Evolutionary conservation across 1,140 invertebrate species (phyloP).

Genomic region (Rhynchophorus ferrugineus): DNA sequence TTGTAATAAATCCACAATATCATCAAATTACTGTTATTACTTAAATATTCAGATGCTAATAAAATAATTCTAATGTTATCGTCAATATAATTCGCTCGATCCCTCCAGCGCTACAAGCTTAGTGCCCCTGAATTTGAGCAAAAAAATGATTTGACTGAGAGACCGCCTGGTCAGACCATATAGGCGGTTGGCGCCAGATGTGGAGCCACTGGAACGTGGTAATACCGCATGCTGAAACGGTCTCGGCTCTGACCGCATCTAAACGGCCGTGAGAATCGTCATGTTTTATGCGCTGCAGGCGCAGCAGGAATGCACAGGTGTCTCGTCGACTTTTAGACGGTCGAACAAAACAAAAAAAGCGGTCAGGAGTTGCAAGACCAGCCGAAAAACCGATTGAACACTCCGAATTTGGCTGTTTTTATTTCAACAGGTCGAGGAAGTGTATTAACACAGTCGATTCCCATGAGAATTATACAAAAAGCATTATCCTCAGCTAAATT

Average conservation of each 20-base stretch:
- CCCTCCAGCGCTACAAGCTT: background rate
- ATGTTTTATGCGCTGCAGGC: constrained; percentile 5
- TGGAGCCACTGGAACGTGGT: background rate
- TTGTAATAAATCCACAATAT: no score
- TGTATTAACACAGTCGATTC: no score
- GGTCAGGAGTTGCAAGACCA: no score
- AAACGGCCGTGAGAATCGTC: constrained; percentile 15
- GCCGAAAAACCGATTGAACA: no score
- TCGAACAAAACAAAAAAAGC: background rate
- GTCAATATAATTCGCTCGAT: no score
- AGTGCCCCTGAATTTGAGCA: background rate
- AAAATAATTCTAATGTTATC: no score
- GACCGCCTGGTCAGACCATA: constrained; percentile 8
- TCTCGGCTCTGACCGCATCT: background rate
- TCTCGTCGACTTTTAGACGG: constrained; percentile 5
- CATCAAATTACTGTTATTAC: no score
- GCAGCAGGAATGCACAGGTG: constrained; percentile 15
- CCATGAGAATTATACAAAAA: no score
- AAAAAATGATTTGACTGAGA: background rate
- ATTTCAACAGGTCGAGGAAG: no score
- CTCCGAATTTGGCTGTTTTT: no score
- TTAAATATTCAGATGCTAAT: no score
- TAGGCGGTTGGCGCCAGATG: constrained; percentile 17
- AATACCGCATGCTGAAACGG: background rate
- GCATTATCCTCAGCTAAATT: no score